phyloP scores from a whole-genome alignment of 2,797 vertebrate species.

The Liasis olivaceus region DNA sequence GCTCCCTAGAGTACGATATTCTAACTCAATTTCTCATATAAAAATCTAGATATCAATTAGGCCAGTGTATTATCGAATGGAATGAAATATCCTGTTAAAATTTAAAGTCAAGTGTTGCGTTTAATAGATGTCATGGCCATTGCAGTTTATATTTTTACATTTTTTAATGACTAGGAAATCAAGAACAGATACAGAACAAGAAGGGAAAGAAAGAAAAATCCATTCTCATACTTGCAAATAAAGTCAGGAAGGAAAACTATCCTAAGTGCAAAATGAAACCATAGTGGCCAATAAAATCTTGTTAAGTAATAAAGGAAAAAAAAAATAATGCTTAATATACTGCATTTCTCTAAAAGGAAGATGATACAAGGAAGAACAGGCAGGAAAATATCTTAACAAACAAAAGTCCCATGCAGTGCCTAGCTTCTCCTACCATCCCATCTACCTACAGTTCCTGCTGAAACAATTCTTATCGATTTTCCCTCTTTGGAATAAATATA shows the following conservation, averaged over 20 bases:
- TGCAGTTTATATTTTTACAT: not conserved
- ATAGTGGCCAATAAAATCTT: not conserved
- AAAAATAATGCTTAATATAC: not conserved
- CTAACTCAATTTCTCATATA: constrained; percentile 12
- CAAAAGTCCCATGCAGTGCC: not conserved
- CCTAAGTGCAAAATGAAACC: not conserved
- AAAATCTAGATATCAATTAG: not conserved
- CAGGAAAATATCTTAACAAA: not conserved
- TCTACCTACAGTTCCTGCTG: not conserved
- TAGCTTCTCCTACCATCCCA: not conserved
- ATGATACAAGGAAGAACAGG: not conserved
- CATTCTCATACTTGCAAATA: not conserved
- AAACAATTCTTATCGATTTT: not conserved
- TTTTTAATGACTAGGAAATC: not conserved
- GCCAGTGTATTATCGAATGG: not conserved
- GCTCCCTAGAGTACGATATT: not conserved
- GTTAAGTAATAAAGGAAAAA: not conserved
- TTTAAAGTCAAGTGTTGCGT: not conserved
- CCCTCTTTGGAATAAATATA: not conserved
- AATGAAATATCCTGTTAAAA: not conserved
- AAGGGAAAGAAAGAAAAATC: not conserved
- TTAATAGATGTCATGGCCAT: not conserved
- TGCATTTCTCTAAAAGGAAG: not conserved
- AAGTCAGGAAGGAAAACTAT: not conserved
- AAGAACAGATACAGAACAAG: not conserved